Percentiles rank a stretch among this genome's conserved stretches.
Conservation (phyloP, 2,888 invertebrate genomes). For the Acronicta aceris region DNA sequence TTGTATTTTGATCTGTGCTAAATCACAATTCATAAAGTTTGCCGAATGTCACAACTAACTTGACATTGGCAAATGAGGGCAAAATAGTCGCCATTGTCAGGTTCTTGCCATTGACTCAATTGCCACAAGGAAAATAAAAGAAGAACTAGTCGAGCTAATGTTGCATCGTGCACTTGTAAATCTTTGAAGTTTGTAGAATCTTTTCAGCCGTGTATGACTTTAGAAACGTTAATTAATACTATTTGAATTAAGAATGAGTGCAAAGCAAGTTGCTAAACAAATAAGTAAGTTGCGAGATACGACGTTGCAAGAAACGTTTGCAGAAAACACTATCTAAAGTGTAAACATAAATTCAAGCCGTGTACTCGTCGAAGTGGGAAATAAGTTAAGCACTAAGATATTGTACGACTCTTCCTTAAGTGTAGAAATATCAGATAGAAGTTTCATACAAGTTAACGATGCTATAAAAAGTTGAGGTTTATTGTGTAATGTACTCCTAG, state of each 20-base stretch:
- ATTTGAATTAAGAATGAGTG: slow-evolving; percentile 24
- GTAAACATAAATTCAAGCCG: slow-evolving; percentile 42
- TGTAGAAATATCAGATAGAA: slow-evolving; percentile 13
- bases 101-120: no score
- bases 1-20: no score
- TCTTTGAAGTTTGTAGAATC: no score
- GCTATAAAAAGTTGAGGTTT: slow-evolving; percentile 8
- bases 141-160: no score
- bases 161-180: no score
- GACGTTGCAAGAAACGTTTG: slow-evolving; percentile 26
- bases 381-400: slow-evolving; percentile 39
- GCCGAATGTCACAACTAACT: no score
- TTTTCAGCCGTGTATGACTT: slow-evolving; percentile 33
- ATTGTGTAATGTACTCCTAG: not conserved
- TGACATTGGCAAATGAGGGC: no score
- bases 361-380: slow-evolving; percentile 23
- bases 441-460: slow-evolving; percentile 22
- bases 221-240: slow-evolving; percentile 42
- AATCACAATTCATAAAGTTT: no score
- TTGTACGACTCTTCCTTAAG: slow-evolving; percentile 19
- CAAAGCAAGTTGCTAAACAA: slow-evolving; percentile 41
- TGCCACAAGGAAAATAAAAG: no score
- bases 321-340: slow-evolving; percentile 45
- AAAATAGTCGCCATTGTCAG: no score
- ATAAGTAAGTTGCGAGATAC: slow-evolving; percentile 39